phyloP scores from a whole-genome alignment of 2,113 vertebrate species.

The Seriola rivoliana region DNA sequence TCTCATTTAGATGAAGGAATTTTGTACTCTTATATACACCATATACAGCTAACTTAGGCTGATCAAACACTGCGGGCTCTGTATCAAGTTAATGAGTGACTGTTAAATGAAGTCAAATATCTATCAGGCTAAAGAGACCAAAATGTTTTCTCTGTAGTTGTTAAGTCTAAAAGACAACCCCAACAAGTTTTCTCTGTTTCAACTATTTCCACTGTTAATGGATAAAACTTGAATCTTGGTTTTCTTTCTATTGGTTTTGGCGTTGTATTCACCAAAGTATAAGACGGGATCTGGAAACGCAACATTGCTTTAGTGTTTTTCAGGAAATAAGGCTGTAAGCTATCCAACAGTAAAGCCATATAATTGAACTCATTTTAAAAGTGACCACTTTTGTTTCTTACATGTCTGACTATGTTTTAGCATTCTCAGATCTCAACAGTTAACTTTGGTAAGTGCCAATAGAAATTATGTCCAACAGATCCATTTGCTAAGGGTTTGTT shows the following conservation, averaged over 20 bases:
- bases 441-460: not conserved
- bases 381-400: too few relatives aligned
- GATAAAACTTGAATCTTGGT: not conserved
- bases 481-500: not conserved
- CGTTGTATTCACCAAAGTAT: not conserved
- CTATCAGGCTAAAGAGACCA: not conserved
- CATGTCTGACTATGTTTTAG: too few relatives aligned
- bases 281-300: not conserved
- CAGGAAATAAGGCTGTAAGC: not conserved
- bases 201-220: not conserved
- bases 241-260: not conserved
- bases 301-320: not conserved
- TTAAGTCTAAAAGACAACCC: too few relatives aligned
- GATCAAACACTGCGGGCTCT: not conserved
- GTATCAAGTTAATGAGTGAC: constrained; percentile 5
- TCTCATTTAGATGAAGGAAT: not conserved
- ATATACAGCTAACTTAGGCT: not conserved
- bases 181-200: too few relatives aligned
- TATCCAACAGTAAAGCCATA: too few relatives aligned
- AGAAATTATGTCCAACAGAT: not conserved
- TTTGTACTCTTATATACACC: not conserved
- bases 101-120: not conserved
- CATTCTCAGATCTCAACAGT: too few relatives aligned
- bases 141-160: not conserved
- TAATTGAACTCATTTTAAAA: not conserved